phyloP scores from a whole-genome alignment of 2,888 invertebrate species.

The Blera fallax region DNA sequence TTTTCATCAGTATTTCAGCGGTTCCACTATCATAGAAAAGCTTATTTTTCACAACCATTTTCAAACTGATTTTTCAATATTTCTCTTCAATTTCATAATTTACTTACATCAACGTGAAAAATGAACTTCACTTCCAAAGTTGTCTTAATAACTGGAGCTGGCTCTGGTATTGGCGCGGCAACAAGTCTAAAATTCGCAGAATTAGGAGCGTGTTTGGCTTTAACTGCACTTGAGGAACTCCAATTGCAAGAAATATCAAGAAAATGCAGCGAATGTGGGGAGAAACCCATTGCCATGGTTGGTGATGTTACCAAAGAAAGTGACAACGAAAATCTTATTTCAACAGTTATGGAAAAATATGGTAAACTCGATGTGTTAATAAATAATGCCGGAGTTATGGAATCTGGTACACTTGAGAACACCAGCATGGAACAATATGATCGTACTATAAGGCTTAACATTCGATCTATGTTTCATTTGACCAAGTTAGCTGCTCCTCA shows the following conservation, averaged over 20 bases:
- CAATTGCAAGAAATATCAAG: conserved; percentile 86
- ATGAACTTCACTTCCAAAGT: conserved; percentile 86
- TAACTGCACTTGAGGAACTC: conserved; percentile 85
- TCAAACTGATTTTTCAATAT: too few species aligned
- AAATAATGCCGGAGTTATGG: conserved; percentile 95
- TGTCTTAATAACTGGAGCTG: conserved; percentile 86
- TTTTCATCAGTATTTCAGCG: too few species aligned
- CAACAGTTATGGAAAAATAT: conserved; percentile 88
- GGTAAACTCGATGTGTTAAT: conserved; percentile 91
- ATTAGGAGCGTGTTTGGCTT: conserved; percentile 85
- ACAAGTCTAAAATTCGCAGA: conserved; percentile 87
- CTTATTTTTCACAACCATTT: too few species aligned
- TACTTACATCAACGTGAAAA: not conserved
- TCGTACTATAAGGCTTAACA: conserved; percentile 93
- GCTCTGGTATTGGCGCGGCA: conserved; percentile 89
- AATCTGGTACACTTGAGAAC: conserved; percentile 91
- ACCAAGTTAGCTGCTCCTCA: conserved; percentile 95
- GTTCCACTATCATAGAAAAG: too few species aligned
- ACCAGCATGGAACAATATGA: conserved; percentile 94
- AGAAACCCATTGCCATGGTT: conserved; percentile 84
- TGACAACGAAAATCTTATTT: conserved; percentile 88
- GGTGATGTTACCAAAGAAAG: conserved; percentile 89
- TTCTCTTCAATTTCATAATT: too few species aligned
- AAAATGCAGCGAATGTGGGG: conserved; percentile 78
- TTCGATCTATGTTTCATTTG: conserved; percentile 90